phyloP scores from a whole-genome alignment of 2,888 invertebrate species.

The Cheiracanthium punctorium region DNA sequence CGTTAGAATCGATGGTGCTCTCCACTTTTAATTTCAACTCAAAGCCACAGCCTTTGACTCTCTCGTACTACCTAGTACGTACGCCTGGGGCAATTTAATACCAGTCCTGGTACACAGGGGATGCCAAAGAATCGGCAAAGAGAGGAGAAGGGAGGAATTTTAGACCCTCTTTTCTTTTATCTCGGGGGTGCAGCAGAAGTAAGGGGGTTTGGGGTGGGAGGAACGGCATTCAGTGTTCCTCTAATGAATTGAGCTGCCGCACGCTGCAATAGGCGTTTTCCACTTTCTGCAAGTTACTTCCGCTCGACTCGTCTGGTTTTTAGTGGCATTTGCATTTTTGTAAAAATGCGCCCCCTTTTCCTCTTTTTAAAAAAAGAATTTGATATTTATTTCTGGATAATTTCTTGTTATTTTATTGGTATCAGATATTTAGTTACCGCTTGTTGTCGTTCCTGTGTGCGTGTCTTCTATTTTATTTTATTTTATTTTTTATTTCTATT shows the following conservation, averaged over 20 bases:
- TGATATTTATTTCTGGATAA: slow-evolving; percentile 13
- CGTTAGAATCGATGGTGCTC: slow-evolving; percentile 65
- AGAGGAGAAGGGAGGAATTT: slow-evolving; percentile 41
- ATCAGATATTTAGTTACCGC: slow-evolving; percentile 8
- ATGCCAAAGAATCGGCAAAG: slow-evolving; percentile 26
- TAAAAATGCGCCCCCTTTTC: neutral
- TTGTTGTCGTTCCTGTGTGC: neutral
- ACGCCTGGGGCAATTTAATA: slow-evolving; percentile 61
- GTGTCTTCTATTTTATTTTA: neutral
- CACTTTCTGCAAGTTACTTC: slow-evolving; percentile 18
- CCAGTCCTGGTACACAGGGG: slow-evolving; percentile 54
- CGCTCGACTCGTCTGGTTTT: slow-evolving; percentile 10
- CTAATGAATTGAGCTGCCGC: slow-evolving; percentile 49
- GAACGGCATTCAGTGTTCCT: slow-evolving; percentile 16
- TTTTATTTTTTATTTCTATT: too few relatives aligned
- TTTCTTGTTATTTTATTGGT: slow-evolving; percentile 10
- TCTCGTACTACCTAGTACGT: slow-evolving; percentile 42
- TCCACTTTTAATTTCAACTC: slow-evolving; percentile 69
- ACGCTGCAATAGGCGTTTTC: slow-evolving; percentile 20
- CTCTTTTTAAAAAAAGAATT: slow-evolving; percentile 12
- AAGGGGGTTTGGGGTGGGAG: too few relatives aligned
- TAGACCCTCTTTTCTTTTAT: slow-evolving; percentile 61
- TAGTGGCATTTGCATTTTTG: slow-evolving; percentile 22
- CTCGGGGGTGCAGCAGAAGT: slow-evolving; percentile 36
- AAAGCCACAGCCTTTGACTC: slow-evolving; percentile 68